Conservation (phyloP, 2,797 vertebrate species). For the Synaphobranchus kaupii region DNA sequence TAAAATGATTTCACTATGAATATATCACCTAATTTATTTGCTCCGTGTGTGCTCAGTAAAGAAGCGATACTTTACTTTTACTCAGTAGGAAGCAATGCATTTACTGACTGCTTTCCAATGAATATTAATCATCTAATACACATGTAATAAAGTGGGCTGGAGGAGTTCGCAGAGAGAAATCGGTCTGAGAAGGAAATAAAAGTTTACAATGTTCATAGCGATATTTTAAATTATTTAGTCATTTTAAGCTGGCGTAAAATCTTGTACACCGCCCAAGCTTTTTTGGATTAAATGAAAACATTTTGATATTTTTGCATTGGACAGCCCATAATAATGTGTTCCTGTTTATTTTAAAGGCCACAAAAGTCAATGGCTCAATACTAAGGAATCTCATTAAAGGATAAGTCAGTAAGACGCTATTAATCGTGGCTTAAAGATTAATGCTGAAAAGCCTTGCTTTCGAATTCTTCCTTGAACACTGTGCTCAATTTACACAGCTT, state of each 20-base stretch:
- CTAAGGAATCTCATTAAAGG: conserved; percentile 19
- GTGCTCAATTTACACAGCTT: background rate
- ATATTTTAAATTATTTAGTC: background rate
- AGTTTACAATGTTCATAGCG: conserved; percentile 2
- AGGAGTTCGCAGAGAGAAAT: background rate
- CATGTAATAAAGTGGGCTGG: background rate
- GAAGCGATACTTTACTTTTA: background rate
- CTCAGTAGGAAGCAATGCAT: background rate
- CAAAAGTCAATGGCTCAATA: background rate
- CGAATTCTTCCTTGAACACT: background rate
- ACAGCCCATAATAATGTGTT: conserved; percentile 3
- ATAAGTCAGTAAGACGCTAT: conserved; percentile 1
- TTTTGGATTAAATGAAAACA: background rate
- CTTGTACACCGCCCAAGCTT: background rate
- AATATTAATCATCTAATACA: background rate
- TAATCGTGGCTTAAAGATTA: conserved; percentile 15
- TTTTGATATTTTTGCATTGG: background rate
- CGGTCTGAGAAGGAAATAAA: background rate
- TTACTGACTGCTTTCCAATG: background rate
- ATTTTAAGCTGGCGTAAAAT: background rate
- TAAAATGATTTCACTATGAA: background rate
- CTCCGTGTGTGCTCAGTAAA: background rate
- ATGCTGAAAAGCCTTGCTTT: conserved; percentile 13
- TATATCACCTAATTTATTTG: background rate
- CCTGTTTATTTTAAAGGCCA: conserved; percentile 14